phyloP scores from a whole-genome alignment of 2,888 invertebrate genomes.

The Cyclophora punctaria region DNA sequence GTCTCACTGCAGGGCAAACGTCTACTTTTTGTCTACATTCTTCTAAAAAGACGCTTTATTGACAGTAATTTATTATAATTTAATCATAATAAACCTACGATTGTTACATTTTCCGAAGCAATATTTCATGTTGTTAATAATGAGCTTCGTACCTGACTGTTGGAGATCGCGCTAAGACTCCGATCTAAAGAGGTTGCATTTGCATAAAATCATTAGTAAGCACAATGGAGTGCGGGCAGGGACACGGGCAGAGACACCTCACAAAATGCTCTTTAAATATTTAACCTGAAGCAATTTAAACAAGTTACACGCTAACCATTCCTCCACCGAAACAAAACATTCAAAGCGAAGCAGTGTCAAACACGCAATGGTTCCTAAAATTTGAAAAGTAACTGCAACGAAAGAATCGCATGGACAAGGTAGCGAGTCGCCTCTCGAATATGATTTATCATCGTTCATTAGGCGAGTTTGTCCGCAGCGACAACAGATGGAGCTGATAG shows the following conservation, averaged over 20 bases:
- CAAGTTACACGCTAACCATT: constrained; percentile 25
- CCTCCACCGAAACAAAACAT: constrained; percentile 6
- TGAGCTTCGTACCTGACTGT: constrained; percentile 73
- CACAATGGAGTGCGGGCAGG: constrained; percentile 72
- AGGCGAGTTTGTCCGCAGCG: constrained; percentile 75
- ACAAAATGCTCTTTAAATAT: constrained; percentile 52
- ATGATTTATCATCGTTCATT: constrained; percentile 77
- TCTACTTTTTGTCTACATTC: too few species aligned
- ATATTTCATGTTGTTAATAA: constrained; percentile 74
- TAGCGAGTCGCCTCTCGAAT: constrained; percentile 70
- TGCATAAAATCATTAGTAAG: constrained; percentile 76
- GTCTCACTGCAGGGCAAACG: too few species aligned
- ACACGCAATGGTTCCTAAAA: constrained; percentile 33
- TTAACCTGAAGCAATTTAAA: constrained; percentile 25
- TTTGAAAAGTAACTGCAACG: constrained; percentile 23
- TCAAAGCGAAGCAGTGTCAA: background rate
- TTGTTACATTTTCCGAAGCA: constrained; percentile 62
- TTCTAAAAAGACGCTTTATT: too few species aligned
- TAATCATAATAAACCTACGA: constrained; percentile 27
- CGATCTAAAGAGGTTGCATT: constrained; percentile 75
- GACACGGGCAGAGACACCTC: constrained; percentile 67
- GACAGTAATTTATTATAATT: too few species aligned
- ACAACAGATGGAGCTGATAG: constrained; percentile 76
- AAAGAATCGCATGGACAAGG: constrained; percentile 50
- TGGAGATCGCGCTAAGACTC: constrained; percentile 74